These are phyloP conservation scores for Charadrius vociferus DNA, from an alignment of 2,113 vertebrate species.

Conservation along the genomic window DNA sequence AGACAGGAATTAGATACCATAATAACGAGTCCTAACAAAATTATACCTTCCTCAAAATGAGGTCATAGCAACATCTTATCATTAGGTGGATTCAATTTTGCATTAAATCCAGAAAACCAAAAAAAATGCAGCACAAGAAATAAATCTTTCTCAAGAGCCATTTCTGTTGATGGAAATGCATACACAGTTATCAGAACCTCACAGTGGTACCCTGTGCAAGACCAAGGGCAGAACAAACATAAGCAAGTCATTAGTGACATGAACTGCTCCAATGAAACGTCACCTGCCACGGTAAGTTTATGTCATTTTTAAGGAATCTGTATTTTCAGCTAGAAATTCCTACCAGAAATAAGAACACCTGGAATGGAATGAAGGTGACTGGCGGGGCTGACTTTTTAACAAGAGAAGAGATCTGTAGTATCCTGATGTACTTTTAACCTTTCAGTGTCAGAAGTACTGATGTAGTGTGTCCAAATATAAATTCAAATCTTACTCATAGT, in stretches of 20 bases:
- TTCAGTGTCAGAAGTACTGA: not conserved
- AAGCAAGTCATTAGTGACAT: not conserved
- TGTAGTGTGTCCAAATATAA: not conserved
- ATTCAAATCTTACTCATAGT: not conserved
- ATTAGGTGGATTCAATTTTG: not conserved
- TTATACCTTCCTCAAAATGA: not conserved
- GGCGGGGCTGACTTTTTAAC: not conserved
- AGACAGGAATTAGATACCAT: not conserved
- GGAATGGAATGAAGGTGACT: not conserved
- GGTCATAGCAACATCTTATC: not conserved
- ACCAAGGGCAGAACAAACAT: not conserved
- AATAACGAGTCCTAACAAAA: conserved; percentile 21
- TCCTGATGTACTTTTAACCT: not conserved
- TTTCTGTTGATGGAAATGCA: not conserved
- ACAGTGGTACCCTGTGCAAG: not conserved
- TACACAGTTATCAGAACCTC: not conserved
- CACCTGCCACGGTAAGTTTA: not conserved
- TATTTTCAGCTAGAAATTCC: not conserved
- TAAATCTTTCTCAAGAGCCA: not conserved
- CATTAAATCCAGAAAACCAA: not conserved
- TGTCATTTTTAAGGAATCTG: not conserved
- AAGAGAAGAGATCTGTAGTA: too few relatives aligned
- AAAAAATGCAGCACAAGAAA: not conserved
- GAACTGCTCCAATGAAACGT: not conserved
- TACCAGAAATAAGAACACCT: not conserved